Evolutionary conservation across 2,113 vertebrate genomes (phyloP).

Genomic region (Galbula dea): DNA sequence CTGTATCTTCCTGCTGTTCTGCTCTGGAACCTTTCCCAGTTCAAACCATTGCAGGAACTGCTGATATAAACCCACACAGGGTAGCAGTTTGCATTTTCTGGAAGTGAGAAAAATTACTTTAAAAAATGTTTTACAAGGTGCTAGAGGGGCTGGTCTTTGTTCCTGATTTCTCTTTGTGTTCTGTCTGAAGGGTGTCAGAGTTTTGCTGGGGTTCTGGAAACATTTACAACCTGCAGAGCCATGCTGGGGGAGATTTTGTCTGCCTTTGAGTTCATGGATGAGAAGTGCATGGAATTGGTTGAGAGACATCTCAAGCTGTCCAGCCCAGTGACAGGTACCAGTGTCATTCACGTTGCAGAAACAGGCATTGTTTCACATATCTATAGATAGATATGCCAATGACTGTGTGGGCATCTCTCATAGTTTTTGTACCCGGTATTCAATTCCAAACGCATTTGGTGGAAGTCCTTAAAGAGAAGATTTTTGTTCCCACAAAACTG

Average conservation of each 20-base stretch:
- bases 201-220: slow-evolving; percentile 84
- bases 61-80: neutral
- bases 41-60: neutral
- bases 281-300: slow-evolving; percentile 86
- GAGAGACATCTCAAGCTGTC: slow-evolving; percentile 81
- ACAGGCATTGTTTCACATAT: neutral
- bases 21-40: neutral
- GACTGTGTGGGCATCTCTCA: neutral
- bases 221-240: slow-evolving; percentile 81
- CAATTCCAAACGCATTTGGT: neutral
- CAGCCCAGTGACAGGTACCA: slow-evolving; percentile 85
- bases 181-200: slow-evolving; percentile 81
- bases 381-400: neutral
- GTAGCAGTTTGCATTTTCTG: neutral
- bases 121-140: neutral
- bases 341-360: neutral
- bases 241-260: slow-evolving; percentile 95
- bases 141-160: accelerated
- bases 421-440: neutral
- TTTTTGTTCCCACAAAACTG: neutral
- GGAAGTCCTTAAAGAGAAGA: neutral
- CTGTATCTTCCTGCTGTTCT: neutral
- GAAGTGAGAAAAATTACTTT: neutral
- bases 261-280: slow-evolving; percentile 92
- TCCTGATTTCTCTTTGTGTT: neutral